Base-by-base conservation (phyloP, 2,797 vertebrate species). In the Myotis myotis region DNA sequence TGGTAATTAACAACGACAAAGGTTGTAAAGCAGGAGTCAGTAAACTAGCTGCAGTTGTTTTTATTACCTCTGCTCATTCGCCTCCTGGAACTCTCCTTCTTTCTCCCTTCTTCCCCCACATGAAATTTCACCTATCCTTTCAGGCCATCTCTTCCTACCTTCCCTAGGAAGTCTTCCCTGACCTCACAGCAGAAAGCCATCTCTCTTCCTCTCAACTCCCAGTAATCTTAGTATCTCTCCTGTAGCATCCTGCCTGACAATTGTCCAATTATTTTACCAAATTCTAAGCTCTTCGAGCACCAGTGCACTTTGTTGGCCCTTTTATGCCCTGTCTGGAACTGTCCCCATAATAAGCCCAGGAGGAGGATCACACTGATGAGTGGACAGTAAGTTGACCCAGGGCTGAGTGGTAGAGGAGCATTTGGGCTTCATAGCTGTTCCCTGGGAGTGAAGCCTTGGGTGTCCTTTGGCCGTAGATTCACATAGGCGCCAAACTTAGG, bases 71-170 rank as follows among this genome's bases (percentile, higher is more conserved):
- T 87, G 71, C 68, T 68, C 28, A 7, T 91, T 74, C 60, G 28
- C 68, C 33, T 95, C 82, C 92, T 94, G 80, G 87, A 92, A 71
- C 75, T 55, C 47, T 93, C 78, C 49, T 15, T 47, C 30, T 25
- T 22, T 44, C 6, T 2, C 9, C 3, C 19, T 55, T 15, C 6
- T 23, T 12, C 60, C 64, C 17, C 38, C 25, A 36, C 0, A 0
- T 41, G 51, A 76, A 75, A 44, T 25, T 70, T 76, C 47, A 3
- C 30, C 44, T 19, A 3, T 79, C 47, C 30, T 91, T 25, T 23
- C 28, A 25, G 55, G n/a, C 76, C 3, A 0, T 87, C 81, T 36
- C 64, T 60, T 76, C 38, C 62, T 51, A 5, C 38, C 38, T 49
- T 71, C 53, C 51, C 51, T 55, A 0, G 3, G 55, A 82, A 11